Evolutionary conservation across 2,113 vertebrate species (phyloP).

Genomic region (Salvelinus alpinus): DNA sequence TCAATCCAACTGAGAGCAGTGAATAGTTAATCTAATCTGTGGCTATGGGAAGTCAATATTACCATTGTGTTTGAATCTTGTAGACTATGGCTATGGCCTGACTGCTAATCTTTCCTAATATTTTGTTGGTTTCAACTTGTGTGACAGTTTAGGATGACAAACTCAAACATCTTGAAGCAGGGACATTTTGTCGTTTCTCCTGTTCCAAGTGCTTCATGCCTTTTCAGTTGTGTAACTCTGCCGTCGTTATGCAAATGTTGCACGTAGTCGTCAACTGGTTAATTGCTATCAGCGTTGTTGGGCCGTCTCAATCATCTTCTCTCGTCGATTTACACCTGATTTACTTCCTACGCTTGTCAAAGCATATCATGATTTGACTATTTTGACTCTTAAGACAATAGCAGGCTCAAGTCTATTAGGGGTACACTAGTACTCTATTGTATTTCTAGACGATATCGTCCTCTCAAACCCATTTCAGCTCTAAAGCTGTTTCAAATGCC

Average conservation of each 20-base stretch:
- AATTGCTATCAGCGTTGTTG: not conserved
- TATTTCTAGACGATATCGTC: not conserved
- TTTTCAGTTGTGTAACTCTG: not conserved
- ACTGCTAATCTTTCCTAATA: no score
- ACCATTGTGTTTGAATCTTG: no score
- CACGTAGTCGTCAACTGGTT: not conserved
- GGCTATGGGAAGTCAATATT: no score
- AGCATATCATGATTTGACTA: not conserved
- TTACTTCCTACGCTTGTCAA: not conserved
- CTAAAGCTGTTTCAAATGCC: constrained; percentile 21
- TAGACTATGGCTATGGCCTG: no score
- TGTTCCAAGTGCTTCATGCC: not conserved
- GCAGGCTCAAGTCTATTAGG: not conserved
- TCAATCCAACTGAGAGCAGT: no score
- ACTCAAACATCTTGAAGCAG: not conserved
- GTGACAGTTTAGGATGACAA: not conserved
- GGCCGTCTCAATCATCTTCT: not conserved
- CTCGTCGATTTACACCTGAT: not conserved
- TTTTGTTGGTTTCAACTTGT: no score
- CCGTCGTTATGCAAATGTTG: not conserved
- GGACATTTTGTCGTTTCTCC: not conserved
- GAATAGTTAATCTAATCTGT: no score
- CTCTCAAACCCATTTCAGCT: constrained; percentile 13
- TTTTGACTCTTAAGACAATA: not conserved
- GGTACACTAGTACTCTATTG: not conserved